phyloP scores from a whole-genome alignment of 2,797 vertebrate genomes.

The Nyctibius grandis region DNA sequence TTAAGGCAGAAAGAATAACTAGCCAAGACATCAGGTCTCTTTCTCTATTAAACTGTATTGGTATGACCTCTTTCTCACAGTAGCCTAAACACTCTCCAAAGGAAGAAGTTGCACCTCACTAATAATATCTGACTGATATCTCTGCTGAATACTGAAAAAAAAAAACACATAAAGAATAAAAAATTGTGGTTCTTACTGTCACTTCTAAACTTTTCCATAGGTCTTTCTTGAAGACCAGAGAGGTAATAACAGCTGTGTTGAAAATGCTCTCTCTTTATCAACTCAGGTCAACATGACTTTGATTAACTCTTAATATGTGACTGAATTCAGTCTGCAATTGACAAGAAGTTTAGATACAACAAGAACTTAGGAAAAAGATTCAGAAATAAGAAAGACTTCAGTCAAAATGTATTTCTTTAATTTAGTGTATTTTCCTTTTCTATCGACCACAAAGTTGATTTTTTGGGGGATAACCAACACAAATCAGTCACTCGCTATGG shows the following conservation, averaged over 20 bases:
- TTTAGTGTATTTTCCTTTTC: background rate
- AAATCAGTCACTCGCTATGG: background rate
- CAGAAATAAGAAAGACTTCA: background rate
- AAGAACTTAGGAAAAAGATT: background rate
- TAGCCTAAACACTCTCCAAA: background rate
- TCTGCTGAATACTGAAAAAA: background rate
- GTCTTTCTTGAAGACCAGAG: background rate
- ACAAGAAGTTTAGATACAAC: background rate
- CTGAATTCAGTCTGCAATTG: background rate
- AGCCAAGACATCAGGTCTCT: background rate
- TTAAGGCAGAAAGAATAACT: background rate
- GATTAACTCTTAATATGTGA: background rate
- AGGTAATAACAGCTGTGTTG: background rate
- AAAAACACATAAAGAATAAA: background rate
- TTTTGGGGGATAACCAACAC: accelerated
- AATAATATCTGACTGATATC: background rate
- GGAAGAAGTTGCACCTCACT: background rate
- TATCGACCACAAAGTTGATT: background rate
- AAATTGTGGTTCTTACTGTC: background rate
- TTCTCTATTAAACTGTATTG: background rate
- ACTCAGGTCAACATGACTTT: background rate
- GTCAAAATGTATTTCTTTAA: background rate
- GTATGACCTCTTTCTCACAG: background rate
- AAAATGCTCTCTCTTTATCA: background rate
- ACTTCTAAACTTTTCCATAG: background rate